These are phyloP conservation scores for Trypoxylon attenuatum DNA, from an alignment of 2,888 invertebrate species.

Conservation along the genomic window DNA sequence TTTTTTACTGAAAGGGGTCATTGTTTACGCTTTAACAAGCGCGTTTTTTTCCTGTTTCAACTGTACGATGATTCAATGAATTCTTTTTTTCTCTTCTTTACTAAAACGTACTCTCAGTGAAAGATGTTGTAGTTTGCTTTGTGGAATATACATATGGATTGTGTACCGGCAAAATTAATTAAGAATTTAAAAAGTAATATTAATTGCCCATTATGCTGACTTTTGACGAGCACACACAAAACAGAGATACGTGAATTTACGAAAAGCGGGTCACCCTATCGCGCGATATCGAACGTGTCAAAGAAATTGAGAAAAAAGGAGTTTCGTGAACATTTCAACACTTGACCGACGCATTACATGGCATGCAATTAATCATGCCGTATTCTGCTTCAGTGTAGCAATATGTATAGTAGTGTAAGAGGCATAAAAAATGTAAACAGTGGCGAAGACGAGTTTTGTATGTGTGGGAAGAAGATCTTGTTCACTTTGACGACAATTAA, in stretches of 20 bases:
- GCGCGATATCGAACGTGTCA: neutral
- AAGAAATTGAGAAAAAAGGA: neutral
- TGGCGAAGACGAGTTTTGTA: constrained; percentile 1
- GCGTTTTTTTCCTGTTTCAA: too few relatives aligned
- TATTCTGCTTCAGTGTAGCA: neutral
- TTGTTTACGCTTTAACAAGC: neutral
- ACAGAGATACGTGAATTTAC: neutral
- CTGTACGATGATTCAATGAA: too few relatives aligned
- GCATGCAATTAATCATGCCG: neutral
- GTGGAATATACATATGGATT: too few relatives aligned
- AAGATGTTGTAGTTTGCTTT: too few relatives aligned
- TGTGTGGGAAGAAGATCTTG: neutral
- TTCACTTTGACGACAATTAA: constrained; percentile 18
- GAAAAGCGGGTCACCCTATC: neutral
- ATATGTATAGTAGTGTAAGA: constrained; percentile 6
- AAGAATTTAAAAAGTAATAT: too few relatives aligned
- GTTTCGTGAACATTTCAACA: neutral
- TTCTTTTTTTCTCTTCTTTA: too few relatives aligned
- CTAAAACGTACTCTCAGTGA: too few relatives aligned
- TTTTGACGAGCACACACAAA: neutral
- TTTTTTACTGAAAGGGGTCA: neutral
- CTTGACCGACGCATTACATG: neutral
- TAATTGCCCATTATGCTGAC: too few relatives aligned
- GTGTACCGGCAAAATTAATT: too few relatives aligned
- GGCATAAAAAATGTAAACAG: constrained; percentile 15